A percentile compares a stretch with the other conserved stretches of the same genome.
Conservation (phyloP, 1,140 invertebrate species). For the Schlechtendalia chinensis region DNA sequence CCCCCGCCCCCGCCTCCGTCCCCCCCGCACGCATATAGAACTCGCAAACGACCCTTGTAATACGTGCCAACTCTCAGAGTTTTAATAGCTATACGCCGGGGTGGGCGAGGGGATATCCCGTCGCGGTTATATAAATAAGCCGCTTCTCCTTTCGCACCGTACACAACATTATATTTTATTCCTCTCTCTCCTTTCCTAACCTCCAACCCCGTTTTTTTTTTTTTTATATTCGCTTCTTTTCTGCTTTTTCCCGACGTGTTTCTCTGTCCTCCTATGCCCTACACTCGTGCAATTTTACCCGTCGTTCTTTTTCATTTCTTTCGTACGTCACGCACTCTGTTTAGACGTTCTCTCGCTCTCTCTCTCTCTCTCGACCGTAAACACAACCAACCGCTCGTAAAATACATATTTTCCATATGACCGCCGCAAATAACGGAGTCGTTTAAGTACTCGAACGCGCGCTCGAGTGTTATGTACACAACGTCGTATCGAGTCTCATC, state of each 20-base stretch:
- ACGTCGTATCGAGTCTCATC: neutral
- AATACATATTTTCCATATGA: neutral
- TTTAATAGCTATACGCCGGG: slow-evolving; percentile 27
- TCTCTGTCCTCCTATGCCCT: neutral
- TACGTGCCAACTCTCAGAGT: slow-evolving; percentile 48
- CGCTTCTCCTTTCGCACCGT: slow-evolving; percentile 17
- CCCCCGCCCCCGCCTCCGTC: too few species aligned
- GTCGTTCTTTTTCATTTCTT: slow-evolving; percentile 7
- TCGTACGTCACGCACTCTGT: neutral
- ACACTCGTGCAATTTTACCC: neutral
- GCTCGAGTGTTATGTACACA: neutral
- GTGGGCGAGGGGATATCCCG: neutral
- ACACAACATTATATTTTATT: too few species aligned
- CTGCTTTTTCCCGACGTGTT: neutral
- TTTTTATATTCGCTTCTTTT: slow-evolving; percentile 8
- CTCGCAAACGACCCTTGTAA: slow-evolving; percentile 47
- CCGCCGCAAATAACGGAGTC: neutral
- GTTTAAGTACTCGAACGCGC: neutral
- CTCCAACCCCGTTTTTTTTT: too few species aligned
- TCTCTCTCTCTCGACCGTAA: too few species aligned
- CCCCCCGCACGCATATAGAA: neutral
- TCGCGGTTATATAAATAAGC: slow-evolving; percentile 44
- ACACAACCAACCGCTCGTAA: neutral
- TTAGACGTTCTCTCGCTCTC: neutral
- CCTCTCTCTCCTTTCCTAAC: too few species aligned